Percentiles rank a stretch among this genome's conserved stretches.
Conservation (phyloP, 2,113 vertebrate species). For the Vombatus ursinus region DNA sequence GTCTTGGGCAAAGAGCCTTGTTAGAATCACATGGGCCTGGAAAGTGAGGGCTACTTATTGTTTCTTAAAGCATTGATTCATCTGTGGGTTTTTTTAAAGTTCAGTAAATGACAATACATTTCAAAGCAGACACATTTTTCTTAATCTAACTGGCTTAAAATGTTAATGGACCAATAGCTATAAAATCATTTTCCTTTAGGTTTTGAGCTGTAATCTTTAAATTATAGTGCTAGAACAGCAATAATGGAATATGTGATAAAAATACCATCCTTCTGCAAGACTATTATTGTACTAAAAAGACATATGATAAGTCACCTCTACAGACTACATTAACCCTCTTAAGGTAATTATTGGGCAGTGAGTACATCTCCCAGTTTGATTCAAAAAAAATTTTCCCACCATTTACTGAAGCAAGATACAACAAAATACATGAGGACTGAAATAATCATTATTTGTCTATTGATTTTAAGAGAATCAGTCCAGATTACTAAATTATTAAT, state of each 20-base stretch:
- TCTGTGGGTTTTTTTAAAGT: neutral
- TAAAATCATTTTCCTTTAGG: slow-evolving; percentile 72
- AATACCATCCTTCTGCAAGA: slow-evolving; percentile 52
- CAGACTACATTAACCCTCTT: slow-evolving; percentile 67
- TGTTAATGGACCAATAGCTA: slow-evolving; percentile 64
- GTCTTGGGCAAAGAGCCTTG: neutral
- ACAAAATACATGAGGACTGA: neutral
- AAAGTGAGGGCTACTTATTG: neutral
- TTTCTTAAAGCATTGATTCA: neutral
- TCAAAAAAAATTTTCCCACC: slow-evolving; percentile 35
- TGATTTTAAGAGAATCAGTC: slow-evolving; percentile 57
- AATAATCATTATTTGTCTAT: slow-evolving; percentile 19
- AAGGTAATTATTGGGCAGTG: slow-evolving; percentile 57
- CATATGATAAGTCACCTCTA: slow-evolving; percentile 50
- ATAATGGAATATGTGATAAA: slow-evolving; percentile 67
- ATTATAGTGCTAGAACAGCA: slow-evolving; percentile 67
- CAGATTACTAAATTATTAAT: slow-evolving; percentile 62
- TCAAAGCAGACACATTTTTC: slow-evolving; percentile 19
- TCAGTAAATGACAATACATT: slow-evolving; percentile 5
- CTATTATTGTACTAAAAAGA: slow-evolving; percentile 69
- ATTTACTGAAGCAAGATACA: slow-evolving; percentile 34
- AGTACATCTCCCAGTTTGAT: slow-evolving; percentile 55
- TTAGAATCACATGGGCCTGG: neutral
- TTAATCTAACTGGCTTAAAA: slow-evolving; percentile 61
- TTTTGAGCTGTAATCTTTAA: slow-evolving; percentile 73